phyloP scores from a whole-genome alignment of 2,888 invertebrate species.

The Cerastis leucographa region DNA sequence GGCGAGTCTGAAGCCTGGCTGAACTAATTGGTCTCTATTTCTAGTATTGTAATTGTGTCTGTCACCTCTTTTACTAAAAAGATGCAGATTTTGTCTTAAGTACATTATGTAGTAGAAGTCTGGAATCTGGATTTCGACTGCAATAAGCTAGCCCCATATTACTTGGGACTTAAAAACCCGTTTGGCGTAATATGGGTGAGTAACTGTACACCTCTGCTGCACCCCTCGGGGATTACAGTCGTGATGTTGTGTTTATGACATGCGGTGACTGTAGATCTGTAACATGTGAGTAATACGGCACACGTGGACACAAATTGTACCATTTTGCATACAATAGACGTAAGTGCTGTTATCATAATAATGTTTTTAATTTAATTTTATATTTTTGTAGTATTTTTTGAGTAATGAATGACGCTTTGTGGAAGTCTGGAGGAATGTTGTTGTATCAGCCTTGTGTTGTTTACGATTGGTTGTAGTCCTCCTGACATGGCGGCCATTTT shows the following conservation, averaged over 20 bases:
- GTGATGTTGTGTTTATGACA: not conserved
- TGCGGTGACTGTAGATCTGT: not conserved
- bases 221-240: not conserved
- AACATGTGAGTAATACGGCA: conserved; percentile 39
- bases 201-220: not conserved
- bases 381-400: conserved; percentile 26
- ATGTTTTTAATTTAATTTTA: not conserved
- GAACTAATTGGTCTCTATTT: no score
- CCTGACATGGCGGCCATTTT: not conserved
- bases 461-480: not conserved
- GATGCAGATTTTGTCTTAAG: no score
- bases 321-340: conserved; percentile 41
- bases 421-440: not conserved
- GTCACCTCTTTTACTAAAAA: no score
- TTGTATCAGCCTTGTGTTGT: not conserved
- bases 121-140: not conserved
- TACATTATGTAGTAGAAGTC: no score
- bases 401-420: not conserved
- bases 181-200: not conserved
- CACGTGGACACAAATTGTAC: conserved; percentile 50
- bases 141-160: not conserved
- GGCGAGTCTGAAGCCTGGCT: no score
- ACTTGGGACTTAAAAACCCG: not conserved
- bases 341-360: conserved; percentile 43
- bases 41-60: no score